A percentile compares a stretch with the other conserved stretches of the same genome.
Conservation (phyloP, 2,113 vertebrate species). For the Lanius collurio region DNA sequence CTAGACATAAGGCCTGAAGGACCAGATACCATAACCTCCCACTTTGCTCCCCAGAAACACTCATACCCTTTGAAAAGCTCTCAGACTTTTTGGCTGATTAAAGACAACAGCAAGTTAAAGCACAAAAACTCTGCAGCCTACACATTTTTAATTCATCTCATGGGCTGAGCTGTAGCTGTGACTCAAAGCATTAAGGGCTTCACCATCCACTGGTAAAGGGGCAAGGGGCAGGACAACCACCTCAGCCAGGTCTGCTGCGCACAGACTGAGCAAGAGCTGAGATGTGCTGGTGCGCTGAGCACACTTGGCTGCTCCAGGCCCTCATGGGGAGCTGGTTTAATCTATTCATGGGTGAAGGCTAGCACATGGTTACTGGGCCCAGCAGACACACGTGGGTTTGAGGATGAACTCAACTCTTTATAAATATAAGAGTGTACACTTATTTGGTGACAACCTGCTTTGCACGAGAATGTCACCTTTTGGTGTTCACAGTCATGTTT, state of each 20-base stretch:
- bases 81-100: neutral
- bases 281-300: rapidly evolving
- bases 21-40: neutral
- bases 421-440: neutral
- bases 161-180: neutral
- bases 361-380: neutral
- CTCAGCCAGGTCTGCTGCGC: neutral
- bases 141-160: neutral
- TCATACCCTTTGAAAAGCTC: neutral
- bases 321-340: neutral
- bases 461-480: neutral
- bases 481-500: neutral
- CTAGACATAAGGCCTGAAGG: neutral
- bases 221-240: rapidly evolving
- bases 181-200: neutral
- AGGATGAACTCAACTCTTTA: neutral
- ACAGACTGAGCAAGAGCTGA: neutral
- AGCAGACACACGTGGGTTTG: neutral
- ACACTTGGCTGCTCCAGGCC: rapidly evolving
- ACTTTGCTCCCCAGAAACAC: neutral
- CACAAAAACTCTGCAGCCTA: neutral
- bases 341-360: neutral
- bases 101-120: neutral
- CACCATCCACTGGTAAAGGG: too few relatives aligned
- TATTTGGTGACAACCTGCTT: neutral